Base-by-base conservation (phyloP, 2,888 invertebrate genomes). In the Phyto melanocephala region DNA sequence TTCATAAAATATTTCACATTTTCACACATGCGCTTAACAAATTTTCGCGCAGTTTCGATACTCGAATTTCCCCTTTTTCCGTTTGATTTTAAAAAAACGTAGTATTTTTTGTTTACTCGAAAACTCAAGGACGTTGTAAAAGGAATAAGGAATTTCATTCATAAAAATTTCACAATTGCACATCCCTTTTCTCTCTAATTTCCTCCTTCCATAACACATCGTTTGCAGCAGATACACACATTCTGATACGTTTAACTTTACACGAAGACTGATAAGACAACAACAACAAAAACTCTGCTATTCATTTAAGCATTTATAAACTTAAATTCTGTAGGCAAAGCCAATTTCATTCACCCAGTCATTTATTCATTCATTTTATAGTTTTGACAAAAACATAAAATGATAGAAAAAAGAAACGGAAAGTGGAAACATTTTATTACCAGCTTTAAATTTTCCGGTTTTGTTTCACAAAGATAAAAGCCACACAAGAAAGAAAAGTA, bases 71-170 rank as follows among this genome's bases (percentile, higher is more conserved):
- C 37, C 71, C 79, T 60, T 45, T 42, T 60, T 70, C 42, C 42
- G 28, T 60, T 72, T 24, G 5, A 6, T 52, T 24, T 20, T 54
- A 42, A 28, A 3, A 52, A 50, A 60, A 47, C 13, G n/a, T 47
- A 13, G 4, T 8, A 0, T 4, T 0, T 37, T 47, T 71, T 37
- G 47, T 54, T 40, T 20, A 1, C 24, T 33, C 24, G 3, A 28
- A 33, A n/a, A 62, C 35, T 56, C 45, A 65, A 71, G 54, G 60
- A 50, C 52, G 28, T 47, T 37, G 28, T 47, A 63, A 52, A 67
- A 42, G n/a, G 8, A 37, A 45, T 11, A 1, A 58, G n/a, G n/a
- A n/a, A 71, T 54, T 82, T 79, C 82, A 82, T 82, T 82, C 80
- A 82, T 80, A 71, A 82, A 79, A 74, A 72, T 52, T 56, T 70